Base-by-base conservation (phyloP, 2,888 invertebrate species). In the Scaptomyza tumidula region DNA sequence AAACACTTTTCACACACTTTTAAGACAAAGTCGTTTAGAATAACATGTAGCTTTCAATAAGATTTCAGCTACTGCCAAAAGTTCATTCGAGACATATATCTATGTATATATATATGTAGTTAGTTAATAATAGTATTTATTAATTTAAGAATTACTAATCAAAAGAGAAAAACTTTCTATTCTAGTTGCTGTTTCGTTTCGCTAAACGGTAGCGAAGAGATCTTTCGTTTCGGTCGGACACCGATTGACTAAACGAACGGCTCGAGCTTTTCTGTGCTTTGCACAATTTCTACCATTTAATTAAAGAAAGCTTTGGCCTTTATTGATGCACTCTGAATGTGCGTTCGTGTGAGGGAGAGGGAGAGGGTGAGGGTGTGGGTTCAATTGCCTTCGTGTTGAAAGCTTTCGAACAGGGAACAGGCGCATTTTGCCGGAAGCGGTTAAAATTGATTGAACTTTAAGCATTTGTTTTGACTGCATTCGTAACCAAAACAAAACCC, bases 151-250 rank as follows among this genome's bases (percentile, higher is more conserved):
- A 49, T 68, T 44, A 44, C 19, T 31, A 14, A 13, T 14, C 11
- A 19, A n/a, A 7, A 35, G n/a, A 46, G 53, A 62, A 64, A 68
- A 71, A 67, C 43, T 58, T 67, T 73, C 55, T 71, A 73, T 80
- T 60, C 80, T 78, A 69, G 37, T 60, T 62, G 52, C 56, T 73
- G 54, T 72, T 76, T 76, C 76, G 75, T 75, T 76, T 66, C 37
- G 63, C 70, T 80, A 77, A 75, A 89, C 77, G 69, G 60, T 48
- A 61, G 86, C 75, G 70, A 67, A 67, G 89, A 87, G 91, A 91
- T 92, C 92, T 91, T 91, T 91, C 91, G 91, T 91, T 92, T 92
- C 91, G 92, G 92, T 87, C 92, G 92, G 92, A 92, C 91, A 92
- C 92, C 92, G 92, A 92, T 92, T 91, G 92, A 92, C 92, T 92